Conservation (phyloP, 2,797 vertebrate genomes). For the Rhodeus uyekii region DNA sequence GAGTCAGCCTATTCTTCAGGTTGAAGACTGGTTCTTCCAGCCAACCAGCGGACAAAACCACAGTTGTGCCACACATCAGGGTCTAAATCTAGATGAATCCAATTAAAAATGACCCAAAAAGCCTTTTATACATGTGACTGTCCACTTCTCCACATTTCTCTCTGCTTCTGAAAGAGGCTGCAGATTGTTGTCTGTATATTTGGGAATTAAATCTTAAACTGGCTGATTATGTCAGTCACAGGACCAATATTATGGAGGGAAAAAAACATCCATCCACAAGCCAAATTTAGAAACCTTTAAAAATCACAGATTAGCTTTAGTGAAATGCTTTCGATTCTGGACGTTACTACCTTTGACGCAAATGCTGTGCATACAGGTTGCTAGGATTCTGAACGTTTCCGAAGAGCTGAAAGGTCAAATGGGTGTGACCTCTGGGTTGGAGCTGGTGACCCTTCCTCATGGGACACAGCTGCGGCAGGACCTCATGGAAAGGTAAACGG, state of each 20-base stretch:
- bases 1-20: slow-evolving; percentile 30
- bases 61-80: slow-evolving; percentile 12
- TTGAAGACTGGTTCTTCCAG: slow-evolving; percentile 46
- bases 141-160: background rate
- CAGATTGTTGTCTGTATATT: background rate
- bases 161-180: background rate
- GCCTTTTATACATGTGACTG: slow-evolving; percentile 15
- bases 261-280: background rate
- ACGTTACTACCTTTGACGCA: background rate
- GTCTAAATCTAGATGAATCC: slow-evolving; percentile 20
- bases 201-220: slow-evolving; percentile 41
- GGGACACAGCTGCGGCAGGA: slow-evolving; percentile 93
- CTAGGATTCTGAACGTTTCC: slow-evolving; percentile 88
- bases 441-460: slow-evolving; percentile 91
- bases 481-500: slow-evolving; percentile 91
- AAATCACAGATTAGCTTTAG: background rate
- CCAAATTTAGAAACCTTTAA: background rate
- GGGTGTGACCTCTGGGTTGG: slow-evolving; percentile 91
- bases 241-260: background rate
- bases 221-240: slow-evolving; percentile 20
- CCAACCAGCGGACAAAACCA: background rate
- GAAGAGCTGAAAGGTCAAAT: slow-evolving; percentile 86
- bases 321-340: background rate
- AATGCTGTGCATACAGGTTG: slow-evolving; percentile 78
- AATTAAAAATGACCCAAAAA: slow-evolving; percentile 28